These are phyloP conservation scores for Oscheius sp. DNA, from an alignment of 2,888 invertebrate species.

Conservation along the genomic window DNA sequence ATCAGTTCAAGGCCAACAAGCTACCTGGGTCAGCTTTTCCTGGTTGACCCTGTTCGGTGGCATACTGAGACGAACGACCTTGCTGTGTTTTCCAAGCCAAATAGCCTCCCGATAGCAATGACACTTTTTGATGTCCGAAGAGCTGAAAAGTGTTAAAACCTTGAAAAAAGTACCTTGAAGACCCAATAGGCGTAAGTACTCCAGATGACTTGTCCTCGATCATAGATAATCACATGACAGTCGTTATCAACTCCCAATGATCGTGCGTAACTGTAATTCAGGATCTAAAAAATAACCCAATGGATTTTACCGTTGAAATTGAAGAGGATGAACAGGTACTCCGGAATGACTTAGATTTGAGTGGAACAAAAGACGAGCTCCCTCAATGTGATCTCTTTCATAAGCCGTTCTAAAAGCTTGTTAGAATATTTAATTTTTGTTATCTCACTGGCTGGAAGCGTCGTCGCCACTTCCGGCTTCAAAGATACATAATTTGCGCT, in stretches of 20 bases:
- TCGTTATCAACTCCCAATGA: conserved; percentile 65
- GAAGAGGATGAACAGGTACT: conserved; percentile 68
- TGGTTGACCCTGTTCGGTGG: conserved; percentile 38
- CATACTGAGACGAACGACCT: conserved; percentile 48
- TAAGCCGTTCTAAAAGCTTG: conserved; percentile 36
- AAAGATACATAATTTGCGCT: conserved; percentile 61
- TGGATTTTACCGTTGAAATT: conserved; percentile 44
- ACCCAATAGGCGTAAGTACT: conserved; percentile 67
- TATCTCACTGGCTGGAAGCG: conserved; percentile 43
- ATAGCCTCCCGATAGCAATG: conserved; percentile 63
- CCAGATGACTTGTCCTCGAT: conserved; percentile 64
- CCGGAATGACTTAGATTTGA: conserved; percentile 64
- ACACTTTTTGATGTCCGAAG: conserved; percentile 63
- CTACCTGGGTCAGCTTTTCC: conserved; percentile 7
- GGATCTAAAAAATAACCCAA: background rate
- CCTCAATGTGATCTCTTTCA: conserved; percentile 60
- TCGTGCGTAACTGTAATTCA: conserved; percentile 55
- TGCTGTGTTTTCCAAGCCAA: conserved; percentile 59
- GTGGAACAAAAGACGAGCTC: conserved; percentile 61
- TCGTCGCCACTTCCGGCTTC: conserved; percentile 59
- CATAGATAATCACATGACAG: conserved; percentile 66
- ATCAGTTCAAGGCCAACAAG: background rate
- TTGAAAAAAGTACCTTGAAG: too few relatives aligned
- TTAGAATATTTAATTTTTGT: too few relatives aligned
- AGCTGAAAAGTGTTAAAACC: too few relatives aligned